Percentiles rank a stretch among this genome's conserved stretches.
phyloP scores from a whole-genome alignment of 2,888 invertebrate genomes.

The Macrophya alboannulata region DNA sequence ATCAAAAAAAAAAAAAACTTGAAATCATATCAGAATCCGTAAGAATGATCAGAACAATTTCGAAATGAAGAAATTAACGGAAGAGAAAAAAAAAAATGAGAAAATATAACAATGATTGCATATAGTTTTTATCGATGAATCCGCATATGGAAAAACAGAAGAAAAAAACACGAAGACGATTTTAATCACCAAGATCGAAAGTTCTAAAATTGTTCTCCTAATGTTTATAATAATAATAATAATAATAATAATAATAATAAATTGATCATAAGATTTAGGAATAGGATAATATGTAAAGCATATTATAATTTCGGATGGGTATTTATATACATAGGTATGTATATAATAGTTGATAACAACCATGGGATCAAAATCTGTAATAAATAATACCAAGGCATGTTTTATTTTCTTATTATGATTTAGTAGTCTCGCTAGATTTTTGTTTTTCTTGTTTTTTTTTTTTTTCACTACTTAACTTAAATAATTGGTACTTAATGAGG shows the following conservation, averaged over 20 bases:
- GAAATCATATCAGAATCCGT: neutral
- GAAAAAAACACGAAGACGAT: neutral
- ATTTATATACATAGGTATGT: neutral
- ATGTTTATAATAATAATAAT: neutral
- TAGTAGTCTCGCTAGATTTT: conserved; percentile 58
- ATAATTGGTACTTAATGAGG: conserved; percentile 67
- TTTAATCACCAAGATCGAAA: neutral
- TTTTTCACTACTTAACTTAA: conserved; percentile 62
- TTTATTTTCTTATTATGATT: conserved; percentile 65
- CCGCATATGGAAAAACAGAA: neutral
- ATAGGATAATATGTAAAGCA: neutral
- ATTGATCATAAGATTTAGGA: neutral
- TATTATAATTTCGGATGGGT: neutral
- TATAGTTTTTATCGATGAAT: neutral
- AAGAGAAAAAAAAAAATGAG: neutral
- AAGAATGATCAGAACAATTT: conserved; percentile 22
- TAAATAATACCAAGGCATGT: conserved; percentile 77
- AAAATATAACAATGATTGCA: neutral
- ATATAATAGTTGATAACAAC: conserved; percentile 18
- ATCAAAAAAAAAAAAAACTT: neutral
- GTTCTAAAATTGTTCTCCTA: conserved; percentile 42
- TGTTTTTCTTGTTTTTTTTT: conserved; percentile 55
- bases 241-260: neutral
- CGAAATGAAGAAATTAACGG: neutral
- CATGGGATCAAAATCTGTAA: conserved; percentile 65